Percentiles rank a stretch among this genome's conserved stretches.
Evolutionary conservation across 2,888 invertebrate species (phyloP).

Genomic region (Allacma fusca): DNA sequence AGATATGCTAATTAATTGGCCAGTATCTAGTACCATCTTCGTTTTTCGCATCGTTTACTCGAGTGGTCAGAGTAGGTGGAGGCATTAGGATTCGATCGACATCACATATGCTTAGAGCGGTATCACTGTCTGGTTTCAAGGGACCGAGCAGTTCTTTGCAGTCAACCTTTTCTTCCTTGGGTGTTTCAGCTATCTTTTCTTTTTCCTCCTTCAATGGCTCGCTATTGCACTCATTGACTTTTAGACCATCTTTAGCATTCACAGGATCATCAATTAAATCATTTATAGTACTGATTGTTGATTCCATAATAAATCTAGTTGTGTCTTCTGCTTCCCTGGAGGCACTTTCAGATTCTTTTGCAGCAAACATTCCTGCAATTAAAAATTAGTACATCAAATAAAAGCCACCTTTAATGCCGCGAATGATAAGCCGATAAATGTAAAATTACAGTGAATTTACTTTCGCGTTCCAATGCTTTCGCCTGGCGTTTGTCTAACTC

Average conservation of each 20-base stretch:
- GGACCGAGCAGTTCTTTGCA: slow-evolving; percentile 34
- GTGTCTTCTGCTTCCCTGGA: slow-evolving; percentile 63
- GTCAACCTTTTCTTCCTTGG: neutral
- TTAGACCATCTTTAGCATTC: neutral
- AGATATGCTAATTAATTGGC: too few relatives aligned
- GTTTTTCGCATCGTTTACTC: neutral
- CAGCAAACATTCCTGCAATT: slow-evolving; percentile 25
- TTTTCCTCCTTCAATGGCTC: neutral
- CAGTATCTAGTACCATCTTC: slow-evolving; percentile 68
- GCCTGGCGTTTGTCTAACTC: slow-evolving; percentile 72
- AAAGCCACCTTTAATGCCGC: too few relatives aligned
- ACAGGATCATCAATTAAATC: slow-evolving; percentile 63
- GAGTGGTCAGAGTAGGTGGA: slow-evolving; percentile 49
- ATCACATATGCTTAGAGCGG: slow-evolving; percentile 45
- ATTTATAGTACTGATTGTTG: slow-evolving; percentile 66
- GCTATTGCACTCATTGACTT: neutral
- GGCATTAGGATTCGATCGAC: slow-evolving; percentile 60
- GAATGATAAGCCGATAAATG: too few relatives aligned
- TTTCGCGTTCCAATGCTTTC: slow-evolving; percentile 30
- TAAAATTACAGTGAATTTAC: neutral
- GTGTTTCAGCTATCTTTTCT: neutral
- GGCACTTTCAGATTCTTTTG: slow-evolving; percentile 7
- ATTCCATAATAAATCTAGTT: slow-evolving; percentile 66
- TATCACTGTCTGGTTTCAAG: slow-evolving; percentile 30
- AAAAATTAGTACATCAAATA: too few relatives aligned